A percentile compares a stretch with the other conserved stretches of the same genome.
Conservation (phyloP, 2,113 vertebrate genomes). For the Porphyrio hochstetteri region DNA sequence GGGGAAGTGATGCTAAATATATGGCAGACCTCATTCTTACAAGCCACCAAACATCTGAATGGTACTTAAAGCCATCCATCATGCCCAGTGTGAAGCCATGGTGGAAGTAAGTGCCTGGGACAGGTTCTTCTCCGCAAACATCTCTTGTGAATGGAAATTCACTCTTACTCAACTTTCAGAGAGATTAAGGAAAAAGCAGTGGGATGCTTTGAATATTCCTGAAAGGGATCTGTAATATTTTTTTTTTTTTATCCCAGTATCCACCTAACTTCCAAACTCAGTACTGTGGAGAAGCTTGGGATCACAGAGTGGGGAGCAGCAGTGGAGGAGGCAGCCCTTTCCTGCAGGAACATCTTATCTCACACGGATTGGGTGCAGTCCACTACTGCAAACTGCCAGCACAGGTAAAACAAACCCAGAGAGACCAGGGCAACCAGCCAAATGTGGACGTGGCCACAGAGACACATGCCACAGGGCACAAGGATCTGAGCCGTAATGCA, state of each 20-base stretch:
- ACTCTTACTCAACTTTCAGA: background rate
- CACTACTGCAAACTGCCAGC: background rate
- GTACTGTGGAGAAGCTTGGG: background rate
- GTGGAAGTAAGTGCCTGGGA: background rate
- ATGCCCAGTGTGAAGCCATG: background rate
- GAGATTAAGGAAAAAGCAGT: background rate
- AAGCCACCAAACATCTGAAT: background rate
- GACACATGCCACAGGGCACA: fast-evolving
- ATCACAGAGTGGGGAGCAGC: background rate
- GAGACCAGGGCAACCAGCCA: background rate
- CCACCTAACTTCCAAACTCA: background rate
- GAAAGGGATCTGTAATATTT: background rate
- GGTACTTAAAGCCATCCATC: background rate
- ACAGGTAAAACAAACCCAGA: background rate
- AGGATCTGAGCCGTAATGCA: fast-evolving
- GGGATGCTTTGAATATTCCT: background rate
- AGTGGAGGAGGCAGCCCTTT: background rate
- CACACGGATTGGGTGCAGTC: background rate
- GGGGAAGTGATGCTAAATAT: background rate
- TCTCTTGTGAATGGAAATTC: background rate
- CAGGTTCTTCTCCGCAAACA: fast-evolving
- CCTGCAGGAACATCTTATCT: background rate
- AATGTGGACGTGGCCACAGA: background rate
- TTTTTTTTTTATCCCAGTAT: background rate
- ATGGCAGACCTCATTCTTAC: background rate